Conservation (phyloP, 2,797 vertebrate genomes). For the Fistularia commersonii region DNA sequence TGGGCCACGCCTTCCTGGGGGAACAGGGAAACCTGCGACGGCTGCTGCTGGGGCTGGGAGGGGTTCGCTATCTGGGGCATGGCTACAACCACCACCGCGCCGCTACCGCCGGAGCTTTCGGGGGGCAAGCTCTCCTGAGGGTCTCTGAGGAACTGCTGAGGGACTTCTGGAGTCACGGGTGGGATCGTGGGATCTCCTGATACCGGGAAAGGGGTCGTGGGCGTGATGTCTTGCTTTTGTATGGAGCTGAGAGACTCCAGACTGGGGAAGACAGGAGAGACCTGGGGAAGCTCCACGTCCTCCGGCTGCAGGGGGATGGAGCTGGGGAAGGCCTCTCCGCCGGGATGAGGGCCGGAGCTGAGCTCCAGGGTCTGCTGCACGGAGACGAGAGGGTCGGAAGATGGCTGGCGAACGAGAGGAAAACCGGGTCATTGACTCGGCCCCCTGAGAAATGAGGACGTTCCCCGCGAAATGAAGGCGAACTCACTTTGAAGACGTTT, state of each 20-base stretch:
- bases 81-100: conserved; percentile 78
- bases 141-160: conserved; percentile 85
- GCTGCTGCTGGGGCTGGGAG: conserved; percentile 67
- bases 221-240: conserved; percentile 89
- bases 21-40: conserved; percentile 79
- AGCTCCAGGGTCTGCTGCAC: conserved; percentile 87
- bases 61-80: conserved; percentile 82
- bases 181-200: conserved; percentile 82
- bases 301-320: conserved; percentile 84
- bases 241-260: conserved; percentile 85
- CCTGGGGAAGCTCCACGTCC: conserved; percentile 84
- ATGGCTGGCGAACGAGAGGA: conserved; percentile 54
- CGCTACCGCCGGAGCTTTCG: conserved; percentile 70
- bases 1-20: conserved; percentile 86
- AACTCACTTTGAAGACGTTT: conserved; percentile 81
- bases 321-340: conserved; percentile 80
- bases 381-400: conserved; percentile 81
- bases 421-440: conserved; percentile 1
- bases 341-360: conserved; percentile 74
- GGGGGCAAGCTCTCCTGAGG: conserved; percentile 82
- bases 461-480: not conserved
- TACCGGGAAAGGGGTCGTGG: conserved; percentile 84
- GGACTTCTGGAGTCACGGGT: conserved; percentile 87
- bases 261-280: conserved; percentile 79
- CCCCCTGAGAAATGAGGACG: not conserved